Evolutionary conservation across 2,888 invertebrate species (phyloP), one percentile per base, ranked within the genome.

Genomic region (Lasioglossum morio): DNA sequence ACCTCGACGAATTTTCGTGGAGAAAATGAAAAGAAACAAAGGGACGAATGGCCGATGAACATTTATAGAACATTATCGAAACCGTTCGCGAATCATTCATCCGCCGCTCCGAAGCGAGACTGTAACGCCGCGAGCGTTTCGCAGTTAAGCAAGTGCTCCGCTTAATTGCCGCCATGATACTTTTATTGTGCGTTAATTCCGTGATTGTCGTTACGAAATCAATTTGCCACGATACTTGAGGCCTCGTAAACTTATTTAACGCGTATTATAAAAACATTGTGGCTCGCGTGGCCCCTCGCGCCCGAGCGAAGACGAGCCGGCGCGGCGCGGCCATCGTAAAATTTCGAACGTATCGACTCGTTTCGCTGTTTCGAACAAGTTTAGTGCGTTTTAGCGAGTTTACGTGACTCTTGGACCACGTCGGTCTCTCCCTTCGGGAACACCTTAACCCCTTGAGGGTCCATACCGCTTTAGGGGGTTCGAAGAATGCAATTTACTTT

Each of bases 141-240:
- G 76, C 88, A 60, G 87, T 89, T 88, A 86, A 90, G 85, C 89
- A 90, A 90, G 84, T 86, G 88, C 89, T 81, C 82, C 80, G 83
- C 89, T 89, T 92, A 92, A 92, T 92, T 92, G 89, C 90, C 86
- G 84, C 84, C 88, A 85, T 88, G 88, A 92, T 92, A 91, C 89
- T 91, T 91, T 92, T 90, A 92, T 92, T 85, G 88, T 91, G 80
- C 90, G 90, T 92, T 91, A 93, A 93, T 91, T 92, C 90, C 86
- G 84, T 86, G 90, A 93, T 92, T 90, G 88, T 92, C 92, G 89
- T 92, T 92, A 91, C 89, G 88, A 89, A 92, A 93, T 92, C 92
- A 93, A 91, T 93, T 93, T 89, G 90, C 91, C 82, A 84, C 91
- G 93, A 92, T 92, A 90, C 90, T 88, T 82, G 88, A 76, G 85